phyloP scores from a whole-genome alignment of 2,113 vertebrate species.

The Echinops telfairi region DNA sequence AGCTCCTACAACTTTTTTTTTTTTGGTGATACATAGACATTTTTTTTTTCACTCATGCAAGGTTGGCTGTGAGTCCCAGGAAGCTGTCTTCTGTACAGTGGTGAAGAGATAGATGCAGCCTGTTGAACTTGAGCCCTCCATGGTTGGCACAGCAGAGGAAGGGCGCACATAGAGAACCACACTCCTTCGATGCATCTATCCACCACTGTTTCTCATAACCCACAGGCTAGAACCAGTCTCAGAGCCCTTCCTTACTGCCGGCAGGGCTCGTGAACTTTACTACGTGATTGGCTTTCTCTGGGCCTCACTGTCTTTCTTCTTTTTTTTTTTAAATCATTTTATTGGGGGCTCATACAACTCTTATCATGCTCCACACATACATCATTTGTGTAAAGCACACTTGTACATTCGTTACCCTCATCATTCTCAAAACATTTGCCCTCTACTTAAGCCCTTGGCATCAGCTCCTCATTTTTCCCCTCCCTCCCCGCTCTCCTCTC shows the following conservation, averaged over 20 bases:
- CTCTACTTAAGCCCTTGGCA: too few species aligned
- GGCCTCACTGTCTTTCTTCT: neutral
- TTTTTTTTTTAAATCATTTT: too few species aligned
- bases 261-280: neutral
- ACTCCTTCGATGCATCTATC: neutral
- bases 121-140: rapidly evolving
- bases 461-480: too few species aligned
- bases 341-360: too few species aligned
- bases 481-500: too few species aligned
- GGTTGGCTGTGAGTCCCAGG: neutral
- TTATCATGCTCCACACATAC: too few species aligned
- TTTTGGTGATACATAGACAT: neutral
- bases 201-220: neutral
- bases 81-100: neutral
- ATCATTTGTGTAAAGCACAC: too few species aligned
- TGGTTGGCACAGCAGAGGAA: neutral
- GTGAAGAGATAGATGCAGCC: rapidly evolving
- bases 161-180: too few species aligned
- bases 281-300: neutral
- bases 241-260: neutral
- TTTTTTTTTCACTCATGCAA: neutral
- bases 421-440: too few species aligned
- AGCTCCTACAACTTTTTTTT: too few species aligned
- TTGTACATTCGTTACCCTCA: too few species aligned
- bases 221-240: neutral